Evolutionary conservation across 2,888 invertebrate species (phyloP).

Genomic region (Patella pellucida): DNA sequence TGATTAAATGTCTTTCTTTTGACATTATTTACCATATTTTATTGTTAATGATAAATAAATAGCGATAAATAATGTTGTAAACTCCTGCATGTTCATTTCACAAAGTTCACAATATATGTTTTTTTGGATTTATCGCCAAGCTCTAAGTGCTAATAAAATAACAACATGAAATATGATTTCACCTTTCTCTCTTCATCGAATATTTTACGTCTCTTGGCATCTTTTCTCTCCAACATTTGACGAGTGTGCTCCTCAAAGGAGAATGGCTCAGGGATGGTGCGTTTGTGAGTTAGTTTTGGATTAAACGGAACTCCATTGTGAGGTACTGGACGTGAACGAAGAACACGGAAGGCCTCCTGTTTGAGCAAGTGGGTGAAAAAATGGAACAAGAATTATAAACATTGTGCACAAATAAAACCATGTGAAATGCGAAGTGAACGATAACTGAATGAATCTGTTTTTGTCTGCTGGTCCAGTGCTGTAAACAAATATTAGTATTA

Average conservation of each 20-base stretch:
- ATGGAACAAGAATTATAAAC: background rate
- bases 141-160: too few relatives aligned
- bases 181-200: constrained; percentile 65
- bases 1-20: too few relatives aligned
- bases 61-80: too few relatives aligned
- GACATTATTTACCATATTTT: too few relatives aligned
- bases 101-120: too few relatives aligned
- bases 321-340: constrained; percentile 45
- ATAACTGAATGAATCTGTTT: background rate
- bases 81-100: too few relatives aligned
- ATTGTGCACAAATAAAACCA: background rate
- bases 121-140: too few relatives aligned
- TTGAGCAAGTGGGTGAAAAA: too few relatives aligned
- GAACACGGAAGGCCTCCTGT: background rate
- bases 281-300: constrained; percentile 57
- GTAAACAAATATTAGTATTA: background rate
- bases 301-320: constrained; percentile 62
- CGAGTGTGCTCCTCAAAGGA: constrained; percentile 81
- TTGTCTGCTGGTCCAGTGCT: background rate
- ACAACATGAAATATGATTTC: background rate
- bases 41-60: too few relatives aligned
- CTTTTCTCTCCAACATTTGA: constrained; percentile 75
- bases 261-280: constrained; percentile 74
- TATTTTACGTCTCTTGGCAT: constrained; percentile 76
- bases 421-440: background rate